Percentiles rank a stretch among this genome's conserved stretches.
Evolutionary conservation across 2,888 invertebrate genomes (phyloP).

Genomic region (Polietes domitor): DNA sequence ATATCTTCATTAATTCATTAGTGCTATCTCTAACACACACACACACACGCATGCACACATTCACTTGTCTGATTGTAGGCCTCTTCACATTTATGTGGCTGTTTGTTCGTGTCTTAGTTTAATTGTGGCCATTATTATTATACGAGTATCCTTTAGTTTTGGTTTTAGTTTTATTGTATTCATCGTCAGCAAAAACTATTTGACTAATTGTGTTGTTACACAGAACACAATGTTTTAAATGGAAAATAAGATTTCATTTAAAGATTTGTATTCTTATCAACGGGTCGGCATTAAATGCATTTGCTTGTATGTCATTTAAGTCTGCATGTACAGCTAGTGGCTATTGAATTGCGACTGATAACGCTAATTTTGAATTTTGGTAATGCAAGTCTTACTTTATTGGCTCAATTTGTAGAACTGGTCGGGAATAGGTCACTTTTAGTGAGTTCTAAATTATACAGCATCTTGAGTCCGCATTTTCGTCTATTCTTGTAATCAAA

Average conservation of each 20-base stretch:
- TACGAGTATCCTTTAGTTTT: not conserved
- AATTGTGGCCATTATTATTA: constrained; percentile 22
- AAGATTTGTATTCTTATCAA: constrained; percentile 41
- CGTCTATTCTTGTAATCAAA: too few relatives aligned
- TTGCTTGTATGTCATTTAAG: not conserved
- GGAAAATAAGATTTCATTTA: constrained; percentile 37
- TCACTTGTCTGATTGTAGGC: not conserved
- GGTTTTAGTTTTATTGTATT: not conserved
- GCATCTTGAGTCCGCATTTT: too few relatives aligned
- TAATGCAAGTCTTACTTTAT: too few relatives aligned
- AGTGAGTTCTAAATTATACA: too few relatives aligned
- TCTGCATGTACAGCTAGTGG: too few relatives aligned
- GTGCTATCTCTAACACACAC: constrained; percentile 40
- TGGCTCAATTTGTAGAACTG: too few relatives aligned
- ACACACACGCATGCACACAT: not conserved
- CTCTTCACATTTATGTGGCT: not conserved
- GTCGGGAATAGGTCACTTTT: too few relatives aligned
- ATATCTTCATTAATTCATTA: constrained; percentile 60
- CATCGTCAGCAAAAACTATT: not conserved
- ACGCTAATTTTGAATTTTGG: too few relatives aligned
- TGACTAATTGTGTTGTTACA: constrained; percentile 41
- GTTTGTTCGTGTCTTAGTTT: not conserved
- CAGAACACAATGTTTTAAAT: constrained; percentile 20
- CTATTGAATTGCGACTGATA: too few relatives aligned
- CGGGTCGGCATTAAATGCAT: not conserved